Evolutionary conservation across 2,888 invertebrate species (phyloP), one percentile per base, ranked within the genome.

Genomic region (Apantesis nais): DNA sequence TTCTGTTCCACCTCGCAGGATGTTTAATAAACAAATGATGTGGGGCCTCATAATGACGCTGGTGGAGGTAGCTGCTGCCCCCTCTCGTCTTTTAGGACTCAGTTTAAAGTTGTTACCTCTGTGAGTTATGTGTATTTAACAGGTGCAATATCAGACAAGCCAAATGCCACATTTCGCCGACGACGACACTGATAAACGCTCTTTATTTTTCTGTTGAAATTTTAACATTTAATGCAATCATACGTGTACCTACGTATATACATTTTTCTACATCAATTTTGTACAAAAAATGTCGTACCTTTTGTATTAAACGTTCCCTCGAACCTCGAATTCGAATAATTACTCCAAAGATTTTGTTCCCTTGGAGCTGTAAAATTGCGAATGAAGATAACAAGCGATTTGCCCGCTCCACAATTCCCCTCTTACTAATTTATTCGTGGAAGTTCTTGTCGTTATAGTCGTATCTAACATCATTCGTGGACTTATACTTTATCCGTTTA

Each of bases 11-110:
- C 92, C 93, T 93, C 90, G 88, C 88, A 90, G 92, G 92, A 91
- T 92, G 93, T 92, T 94, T 94, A 92, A 93, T 93, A 93, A 93
- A 93, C 94, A 93, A 93, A 94, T 93, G 93, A 93, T 90, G 92
- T 91, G 90, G 90, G 91, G 87, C 88, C 85, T 87, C 86, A 88
- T 91, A 92, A 93, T 92, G 93, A 91, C 88, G 90, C 86, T 85
- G 87, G 85, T 88, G 85, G 87, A 83, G 84, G 58, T 29, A 9
- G 52, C 22, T 22, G 37, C 85, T 86, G 85, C 86, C 88, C 86
- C 85, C 82, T 80, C 82, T 82, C 84, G 79, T 83, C 88, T 90
- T 88, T 86, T 87, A 87, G 84, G 88, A 83, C 85, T 88, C 87
- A 90, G 90, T 92, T 89, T 89, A 86, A 90, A 88, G 89, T 87